Percentiles rank a stretch among this genome's conserved stretches.
These are phyloP conservation scores for Coreius guichenoti DNA, from an alignment of 2,797 vertebrate species.

Conservation along the genomic window DNA sequence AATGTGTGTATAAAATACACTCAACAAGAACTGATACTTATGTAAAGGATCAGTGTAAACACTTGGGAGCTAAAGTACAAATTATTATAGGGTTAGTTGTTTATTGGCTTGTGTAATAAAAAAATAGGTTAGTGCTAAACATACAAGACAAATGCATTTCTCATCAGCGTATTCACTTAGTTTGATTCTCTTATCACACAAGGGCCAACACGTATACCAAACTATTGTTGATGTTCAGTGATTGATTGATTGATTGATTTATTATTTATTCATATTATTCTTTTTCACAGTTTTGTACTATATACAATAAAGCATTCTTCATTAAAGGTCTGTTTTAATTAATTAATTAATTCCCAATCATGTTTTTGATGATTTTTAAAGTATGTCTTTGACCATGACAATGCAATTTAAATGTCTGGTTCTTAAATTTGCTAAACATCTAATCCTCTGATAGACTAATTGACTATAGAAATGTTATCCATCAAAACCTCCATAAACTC, in stretches of 20 bases:
- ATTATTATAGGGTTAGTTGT: background rate
- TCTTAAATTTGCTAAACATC: background rate
- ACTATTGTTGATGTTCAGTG: background rate
- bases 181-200: background rate
- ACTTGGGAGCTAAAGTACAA: background rate
- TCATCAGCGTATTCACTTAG: background rate
- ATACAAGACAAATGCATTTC: background rate
- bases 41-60: background rate
- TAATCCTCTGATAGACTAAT: background rate
- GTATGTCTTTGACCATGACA: background rate
- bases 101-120: background rate
- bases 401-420: background rate
- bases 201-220: background rate
- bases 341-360: background rate
- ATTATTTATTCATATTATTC: conserved; percentile 13
- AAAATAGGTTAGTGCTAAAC: background rate
- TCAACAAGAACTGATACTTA: background rate
- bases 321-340: conserved; percentile 3
- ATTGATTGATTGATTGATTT: background rate
- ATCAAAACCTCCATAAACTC: background rate
- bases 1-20: background rate
- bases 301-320: conserved; percentile 8
- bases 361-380: background rate
- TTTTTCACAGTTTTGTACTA: conserved; percentile 26
- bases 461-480: background rate